Evolutionary conservation across 35 echinoderm and acorn worm species (phyloP).

Genomic region (Ophioderma brevispina): DNA sequence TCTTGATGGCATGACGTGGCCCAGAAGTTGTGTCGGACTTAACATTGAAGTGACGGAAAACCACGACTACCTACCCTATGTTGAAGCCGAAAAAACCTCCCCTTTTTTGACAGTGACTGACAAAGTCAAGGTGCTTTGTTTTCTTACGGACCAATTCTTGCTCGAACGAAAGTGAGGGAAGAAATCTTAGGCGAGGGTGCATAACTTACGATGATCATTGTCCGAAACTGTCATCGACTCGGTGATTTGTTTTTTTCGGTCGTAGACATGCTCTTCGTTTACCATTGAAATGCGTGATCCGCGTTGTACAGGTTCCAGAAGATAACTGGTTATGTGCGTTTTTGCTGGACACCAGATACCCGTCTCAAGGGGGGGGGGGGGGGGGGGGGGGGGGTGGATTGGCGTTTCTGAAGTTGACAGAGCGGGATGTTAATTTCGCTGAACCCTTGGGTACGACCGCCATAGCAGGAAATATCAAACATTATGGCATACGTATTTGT

Average conservation of each 20-base stretch:
- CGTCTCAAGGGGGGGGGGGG: no score
- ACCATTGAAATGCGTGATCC: slow-evolving; percentile 97
- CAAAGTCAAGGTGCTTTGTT: slow-evolving; percentile 86
- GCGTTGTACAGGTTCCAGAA: slow-evolving; percentile 88
- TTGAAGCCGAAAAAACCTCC: slow-evolving; percentile 81
- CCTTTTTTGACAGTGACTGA: slow-evolving; percentile 76
- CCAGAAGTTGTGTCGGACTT: slow-evolving; percentile 71
- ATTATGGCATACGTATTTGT: slow-evolving; percentile 74
- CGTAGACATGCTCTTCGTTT: slow-evolving; percentile 99
- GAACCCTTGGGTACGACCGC: slow-evolving; percentile 87
- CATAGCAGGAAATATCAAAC: slow-evolving; percentile 93
- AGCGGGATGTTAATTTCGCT: slow-evolving; percentile 93
- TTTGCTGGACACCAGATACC: slow-evolving; percentile 76
- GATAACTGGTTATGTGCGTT: slow-evolving; percentile 95
- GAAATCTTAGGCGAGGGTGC: slow-evolving; percentile 97
- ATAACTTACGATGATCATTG: slow-evolving; percentile 98
- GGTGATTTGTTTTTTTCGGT: slow-evolving; percentile 96
- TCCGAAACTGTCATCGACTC: slow-evolving; percentile 86
- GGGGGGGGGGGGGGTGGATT: slow-evolving; percentile 76
- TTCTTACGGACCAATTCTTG: slow-evolving; percentile 93
- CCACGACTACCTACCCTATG: slow-evolving; percentile 33
- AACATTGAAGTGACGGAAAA: slow-evolving; percentile 94
- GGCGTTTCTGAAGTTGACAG: slow-evolving; percentile 94
- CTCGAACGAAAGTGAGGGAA: slow-evolving; percentile 90
- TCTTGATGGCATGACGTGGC: slow-evolving; percentile 98